Evolutionary conservation across 2,113 vertebrate species (phyloP).

Genomic region (Lethenteron camtschaticum): DNA sequence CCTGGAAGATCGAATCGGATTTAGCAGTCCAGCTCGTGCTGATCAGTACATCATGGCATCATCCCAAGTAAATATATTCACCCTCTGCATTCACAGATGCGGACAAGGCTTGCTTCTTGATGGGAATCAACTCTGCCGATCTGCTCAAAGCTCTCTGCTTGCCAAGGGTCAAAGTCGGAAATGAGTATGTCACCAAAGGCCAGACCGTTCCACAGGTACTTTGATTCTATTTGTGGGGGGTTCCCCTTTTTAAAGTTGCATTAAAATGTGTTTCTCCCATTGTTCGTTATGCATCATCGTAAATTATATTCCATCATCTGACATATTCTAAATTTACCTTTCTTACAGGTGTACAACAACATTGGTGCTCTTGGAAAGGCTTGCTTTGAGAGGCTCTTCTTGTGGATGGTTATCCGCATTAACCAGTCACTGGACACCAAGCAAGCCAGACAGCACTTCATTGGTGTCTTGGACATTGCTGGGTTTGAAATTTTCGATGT

Average conservation of each 20-base stretch:
- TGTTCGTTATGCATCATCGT: too few species aligned
- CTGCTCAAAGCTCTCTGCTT: background rate
- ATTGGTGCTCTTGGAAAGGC: background rate
- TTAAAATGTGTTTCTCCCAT: too few species aligned
- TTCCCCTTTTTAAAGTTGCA: too few species aligned
- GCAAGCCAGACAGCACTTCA: background rate
- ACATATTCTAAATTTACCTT: too few species aligned
- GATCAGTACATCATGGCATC: too few species aligned
- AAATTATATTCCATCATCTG: too few species aligned
- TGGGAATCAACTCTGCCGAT: conserved; percentile 1
- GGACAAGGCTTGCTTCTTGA: conserved; percentile 4
- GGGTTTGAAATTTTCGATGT: conserved; percentile 4
- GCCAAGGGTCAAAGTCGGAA: conserved; percentile 6
- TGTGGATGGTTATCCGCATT: background rate
- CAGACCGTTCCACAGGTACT: conserved; percentile 2
- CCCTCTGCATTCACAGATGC: background rate
- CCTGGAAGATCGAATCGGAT: too few species aligned
- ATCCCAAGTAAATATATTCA: too few species aligned
- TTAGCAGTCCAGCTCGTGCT: too few species aligned
- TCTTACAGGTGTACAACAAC: conserved; percentile 5
- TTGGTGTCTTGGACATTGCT: conserved; percentile 1
- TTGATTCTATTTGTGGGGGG: background rate
- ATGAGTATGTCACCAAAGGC: conserved; percentile 1
- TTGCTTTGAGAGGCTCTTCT: conserved; percentile 3
- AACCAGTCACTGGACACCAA: conserved; percentile 3